phyloP scores from a whole-genome alignment of 2,113 vertebrate genomes.

The Paradoxurus hermaphroditus region DNA sequence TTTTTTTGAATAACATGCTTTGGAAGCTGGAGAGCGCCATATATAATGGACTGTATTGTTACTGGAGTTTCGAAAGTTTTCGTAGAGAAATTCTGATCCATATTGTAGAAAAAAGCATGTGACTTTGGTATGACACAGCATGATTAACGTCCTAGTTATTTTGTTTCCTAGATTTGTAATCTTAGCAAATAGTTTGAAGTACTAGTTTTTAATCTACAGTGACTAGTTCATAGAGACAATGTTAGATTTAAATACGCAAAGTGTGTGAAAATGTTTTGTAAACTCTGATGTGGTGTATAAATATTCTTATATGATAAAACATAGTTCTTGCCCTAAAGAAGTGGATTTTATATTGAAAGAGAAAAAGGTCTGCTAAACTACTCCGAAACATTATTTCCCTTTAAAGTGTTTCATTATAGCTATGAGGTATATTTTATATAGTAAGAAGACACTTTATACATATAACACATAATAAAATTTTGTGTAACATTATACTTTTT shows the following conservation, averaged over 20 bases:
- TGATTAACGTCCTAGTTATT: neutral
- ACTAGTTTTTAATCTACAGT: neutral
- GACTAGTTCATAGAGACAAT: neutral
- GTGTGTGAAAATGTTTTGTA: neutral
- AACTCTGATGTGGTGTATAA: neutral
- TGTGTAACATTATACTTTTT: neutral
- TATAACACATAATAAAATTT: neutral
- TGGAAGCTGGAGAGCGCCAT: neutral
- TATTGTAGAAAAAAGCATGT: neutral
- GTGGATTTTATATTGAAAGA: neutral
- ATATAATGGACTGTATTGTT: neutral
- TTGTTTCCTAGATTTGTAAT: neutral
- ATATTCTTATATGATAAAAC: neutral
- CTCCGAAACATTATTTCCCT: neutral
- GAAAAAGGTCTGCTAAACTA: neutral
- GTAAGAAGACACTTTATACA: neutral
- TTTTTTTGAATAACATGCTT: neutral
- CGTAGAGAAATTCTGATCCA: neutral
- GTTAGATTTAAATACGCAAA: constrained; percentile 7
- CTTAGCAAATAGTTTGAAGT: neutral
- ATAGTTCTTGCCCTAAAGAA: neutral
- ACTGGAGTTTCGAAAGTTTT: neutral
- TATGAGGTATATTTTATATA: neutral
- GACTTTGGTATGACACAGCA: neutral
- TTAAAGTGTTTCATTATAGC: neutral